Percentiles rank a stretch among this genome's conserved stretches.
These are phyloP conservation scores for Ligdia adustata DNA, from an alignment of 2,888 invertebrate genomes.

Conservation along the genomic window DNA sequence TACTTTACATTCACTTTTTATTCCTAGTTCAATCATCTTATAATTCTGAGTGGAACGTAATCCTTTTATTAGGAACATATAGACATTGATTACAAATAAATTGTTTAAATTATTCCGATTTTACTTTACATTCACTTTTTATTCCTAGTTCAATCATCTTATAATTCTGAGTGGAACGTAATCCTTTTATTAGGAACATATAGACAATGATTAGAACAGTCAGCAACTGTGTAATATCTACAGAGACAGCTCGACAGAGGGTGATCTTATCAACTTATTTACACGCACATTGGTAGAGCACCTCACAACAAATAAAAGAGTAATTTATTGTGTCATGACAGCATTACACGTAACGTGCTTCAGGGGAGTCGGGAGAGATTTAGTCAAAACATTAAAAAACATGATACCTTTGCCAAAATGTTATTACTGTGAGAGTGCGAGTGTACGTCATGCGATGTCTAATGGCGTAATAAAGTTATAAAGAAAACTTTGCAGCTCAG, in stretches of 20 bases:
- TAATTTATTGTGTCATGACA: slow-evolving; percentile 33
- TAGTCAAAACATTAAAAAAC: slow-evolving; percentile 50
- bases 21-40: too few relatives aligned
- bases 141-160: too few relatives aligned
- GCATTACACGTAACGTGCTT: slow-evolving; percentile 30
- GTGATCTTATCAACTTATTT: slow-evolving; percentile 37
- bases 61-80: slow-evolving; percentile 6
- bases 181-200: slow-evolving; percentile 7
- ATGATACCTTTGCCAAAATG: slow-evolving; percentile 64
- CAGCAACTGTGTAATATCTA: slow-evolving; percentile 32
- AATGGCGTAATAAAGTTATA: slow-evolving; percentile 80
- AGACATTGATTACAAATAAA: slow-evolving; percentile 21
- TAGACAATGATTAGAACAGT: slow-evolving; percentile 26
- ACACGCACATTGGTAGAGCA: slow-evolving; percentile 31
- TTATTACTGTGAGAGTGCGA: slow-evolving; percentile 68
- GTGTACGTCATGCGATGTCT: slow-evolving; percentile 77
- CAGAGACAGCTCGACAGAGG: slow-evolving; percentile 28
- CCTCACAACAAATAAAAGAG: slow-evolving; percentile 30
- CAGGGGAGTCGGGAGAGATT: slow-evolving; percentile 28
- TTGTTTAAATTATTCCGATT: background rate
- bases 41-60: background rate
- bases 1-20: too few relatives aligned
- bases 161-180: background rate
- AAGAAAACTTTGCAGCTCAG: slow-evolving; percentile 73
- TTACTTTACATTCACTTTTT: too few relatives aligned